These are phyloP conservation scores for Pampus argenteus DNA, from an alignment of 2,797 vertebrate genomes.

Conservation along the genomic window DNA sequence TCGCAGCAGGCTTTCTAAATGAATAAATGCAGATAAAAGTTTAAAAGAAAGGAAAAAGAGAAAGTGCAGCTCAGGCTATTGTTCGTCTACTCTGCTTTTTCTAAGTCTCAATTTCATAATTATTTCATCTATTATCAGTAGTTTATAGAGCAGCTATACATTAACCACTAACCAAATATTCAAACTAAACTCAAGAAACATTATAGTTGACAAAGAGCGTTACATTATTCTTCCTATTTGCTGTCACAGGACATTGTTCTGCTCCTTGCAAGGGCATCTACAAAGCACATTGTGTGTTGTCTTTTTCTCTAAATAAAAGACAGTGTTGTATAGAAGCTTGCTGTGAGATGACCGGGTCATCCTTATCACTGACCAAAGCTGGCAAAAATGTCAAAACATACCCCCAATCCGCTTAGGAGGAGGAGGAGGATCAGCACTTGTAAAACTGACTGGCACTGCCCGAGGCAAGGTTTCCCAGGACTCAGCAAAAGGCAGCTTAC, in stretches of 20 bases:
- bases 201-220: constrained; percentile 9
- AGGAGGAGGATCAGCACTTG: constrained; percentile 69
- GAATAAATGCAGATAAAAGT: constrained; percentile 37
- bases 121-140: constrained; percentile 37
- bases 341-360: constrained; percentile 73
- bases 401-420: constrained; percentile 72
- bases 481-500: constrained; percentile 69
- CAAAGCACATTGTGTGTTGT: constrained; percentile 43
- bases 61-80: constrained; percentile 19
- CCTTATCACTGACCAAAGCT: constrained; percentile 72
- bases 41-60: neutral
- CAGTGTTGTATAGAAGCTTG: constrained; percentile 51
- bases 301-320: constrained; percentile 53
- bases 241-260: constrained; percentile 9
- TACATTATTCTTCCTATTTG: neutral
- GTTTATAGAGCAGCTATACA: constrained; percentile 12
- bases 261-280: constrained; percentile 26
- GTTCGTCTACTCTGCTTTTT: constrained; percentile 32
- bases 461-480: constrained; percentile 57
- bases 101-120: neutral
- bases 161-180: constrained; percentile 2
- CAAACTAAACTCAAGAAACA: constrained; percentile 26
- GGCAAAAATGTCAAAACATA: constrained; percentile 66
- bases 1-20: constrained; percentile 32
- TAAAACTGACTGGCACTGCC: constrained; percentile 71